Percentiles rank a stretch among this genome's conserved stretches.
These are phyloP conservation scores for Nymphalis urticae DNA, from an alignment of 2,888 invertebrate genomes.

Conservation along the genomic window DNA sequence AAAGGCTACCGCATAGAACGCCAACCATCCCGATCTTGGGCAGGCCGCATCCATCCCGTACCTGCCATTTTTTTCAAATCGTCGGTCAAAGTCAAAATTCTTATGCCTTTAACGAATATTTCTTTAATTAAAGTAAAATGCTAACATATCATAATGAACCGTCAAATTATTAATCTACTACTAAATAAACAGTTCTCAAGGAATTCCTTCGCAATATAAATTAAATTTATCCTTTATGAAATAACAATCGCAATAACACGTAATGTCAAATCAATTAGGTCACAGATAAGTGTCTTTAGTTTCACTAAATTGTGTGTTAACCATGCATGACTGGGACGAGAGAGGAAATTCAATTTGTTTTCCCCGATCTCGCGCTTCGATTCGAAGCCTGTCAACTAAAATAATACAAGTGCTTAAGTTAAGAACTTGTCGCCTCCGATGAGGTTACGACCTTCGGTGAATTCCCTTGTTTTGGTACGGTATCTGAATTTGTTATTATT, in stretches of 20 bases:
- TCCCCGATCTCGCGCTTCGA: conserved; percentile 14
- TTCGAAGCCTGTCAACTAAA: neutral
- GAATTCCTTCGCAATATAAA: neutral
- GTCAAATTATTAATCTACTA: too few relatives aligned
- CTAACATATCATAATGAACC: too few relatives aligned
- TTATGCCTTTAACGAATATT: too few relatives aligned
- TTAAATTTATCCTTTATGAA: conserved; percentile 5
- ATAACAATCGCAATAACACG: conserved; percentile 18
- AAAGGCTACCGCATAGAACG: too few relatives aligned
- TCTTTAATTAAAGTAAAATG: too few relatives aligned
- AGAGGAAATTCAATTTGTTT: conserved; percentile 21
- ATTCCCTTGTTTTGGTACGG: conserved; percentile 33
- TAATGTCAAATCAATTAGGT: conserved; percentile 22
- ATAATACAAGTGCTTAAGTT: neutral
- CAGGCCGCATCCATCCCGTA: too few relatives aligned
- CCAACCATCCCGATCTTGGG: too few relatives aligned
- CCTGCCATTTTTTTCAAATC: too few relatives aligned
- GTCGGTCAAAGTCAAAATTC: too few relatives aligned
- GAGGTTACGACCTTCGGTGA: conserved; percentile 30
- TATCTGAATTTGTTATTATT: conserved; percentile 32
- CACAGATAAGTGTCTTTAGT: conserved; percentile 17
- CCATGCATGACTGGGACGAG: conserved; percentile 11
- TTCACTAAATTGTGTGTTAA: conserved; percentile 21
- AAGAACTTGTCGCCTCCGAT: conserved; percentile 13
- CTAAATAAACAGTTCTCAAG: too few relatives aligned